These are phyloP conservation scores for Gambusia yucatana DNA, from an alignment of 2,797 vertebrate genomes.

Conservation along the genomic window DNA sequence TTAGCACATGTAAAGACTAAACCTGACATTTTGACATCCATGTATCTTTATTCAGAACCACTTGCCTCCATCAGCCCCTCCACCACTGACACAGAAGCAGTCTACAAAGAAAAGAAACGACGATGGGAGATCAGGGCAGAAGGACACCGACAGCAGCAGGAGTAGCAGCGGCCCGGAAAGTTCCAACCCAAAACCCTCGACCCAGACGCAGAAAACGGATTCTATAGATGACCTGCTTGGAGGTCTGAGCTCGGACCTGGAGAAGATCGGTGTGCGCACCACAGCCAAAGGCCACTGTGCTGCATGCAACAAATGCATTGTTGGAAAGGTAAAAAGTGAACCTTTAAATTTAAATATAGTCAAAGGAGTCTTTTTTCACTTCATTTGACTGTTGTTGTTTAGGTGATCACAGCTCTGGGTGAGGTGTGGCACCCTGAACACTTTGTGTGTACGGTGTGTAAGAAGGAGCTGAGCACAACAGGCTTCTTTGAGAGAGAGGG, in stretches of 20 bases:
- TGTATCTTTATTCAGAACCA: constrained; percentile 40
- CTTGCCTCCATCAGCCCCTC: constrained; percentile 36
- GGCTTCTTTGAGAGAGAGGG: constrained; percentile 89
- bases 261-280: constrained; percentile 88
- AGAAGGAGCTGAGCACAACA: constrained; percentile 77
- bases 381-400: not conserved
- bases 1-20: not conserved
- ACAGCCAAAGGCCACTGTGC: constrained; percentile 83
- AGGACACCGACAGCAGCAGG: constrained; percentile 18
- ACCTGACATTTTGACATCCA: not conserved
- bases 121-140: constrained; percentile 26
- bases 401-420: constrained; percentile 91
- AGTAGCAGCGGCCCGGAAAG: constrained; percentile 11
- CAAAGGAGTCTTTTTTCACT: not conserved
- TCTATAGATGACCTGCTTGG: constrained; percentile 87
- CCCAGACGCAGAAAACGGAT: constrained; percentile 50
- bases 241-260: constrained; percentile 85
- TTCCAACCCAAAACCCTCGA: constrained; percentile 23
- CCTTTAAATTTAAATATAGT: not conserved
- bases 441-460: constrained; percentile 86
- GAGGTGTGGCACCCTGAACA: constrained; percentile 91
- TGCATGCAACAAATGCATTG: constrained; percentile 86
- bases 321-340: constrained; percentile 83
- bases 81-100: constrained; percentile 58
- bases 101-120: constrained; percentile 48